Evolutionary conservation across 1,140 invertebrate genomes (phyloP).

Genomic region (Cheumatopsyche charites): DNA sequence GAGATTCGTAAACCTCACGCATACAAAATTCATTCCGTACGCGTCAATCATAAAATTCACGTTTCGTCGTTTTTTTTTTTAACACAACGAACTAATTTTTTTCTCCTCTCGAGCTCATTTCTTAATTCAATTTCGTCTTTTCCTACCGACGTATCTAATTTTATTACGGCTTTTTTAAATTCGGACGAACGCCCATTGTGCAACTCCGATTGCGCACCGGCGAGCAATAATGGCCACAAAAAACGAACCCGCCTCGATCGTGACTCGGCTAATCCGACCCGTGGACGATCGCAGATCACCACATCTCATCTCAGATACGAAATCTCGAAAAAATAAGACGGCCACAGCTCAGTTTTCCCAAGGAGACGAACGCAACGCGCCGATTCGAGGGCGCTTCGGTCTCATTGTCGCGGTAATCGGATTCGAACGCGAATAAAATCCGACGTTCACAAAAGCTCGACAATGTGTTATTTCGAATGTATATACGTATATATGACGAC

Average conservation of each 20-base stretch:
- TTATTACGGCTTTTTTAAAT: conserved; percentile 11
- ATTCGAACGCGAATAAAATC: conserved; percentile 13
- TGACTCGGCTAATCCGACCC: not conserved
- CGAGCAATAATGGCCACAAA: not conserved
- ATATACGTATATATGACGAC: too few relatives aligned
- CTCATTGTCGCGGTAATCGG: too few relatives aligned
- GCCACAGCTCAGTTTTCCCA: too few relatives aligned
- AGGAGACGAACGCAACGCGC: too few relatives aligned
- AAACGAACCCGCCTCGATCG: not conserved
- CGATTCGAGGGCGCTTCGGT: too few relatives aligned
- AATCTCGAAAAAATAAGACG: not conserved
- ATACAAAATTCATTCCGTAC: too few relatives aligned
- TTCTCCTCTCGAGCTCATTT: too few relatives aligned
- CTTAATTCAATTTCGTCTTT: not conserved
- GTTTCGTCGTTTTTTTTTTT: too few relatives aligned
- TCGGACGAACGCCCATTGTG: conserved; percentile 1
- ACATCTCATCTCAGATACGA: not conserved
- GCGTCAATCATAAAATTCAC: too few relatives aligned
- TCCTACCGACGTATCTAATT: not conserved
- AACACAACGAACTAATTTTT: too few relatives aligned
- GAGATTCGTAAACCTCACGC: too few relatives aligned
- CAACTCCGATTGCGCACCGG: not conserved
- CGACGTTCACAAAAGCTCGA: not conserved
- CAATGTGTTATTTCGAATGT: too few relatives aligned
- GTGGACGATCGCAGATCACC: not conserved